Conservation (phyloP, 2,113 vertebrate species). For the Menura novaehollandiae region DNA sequence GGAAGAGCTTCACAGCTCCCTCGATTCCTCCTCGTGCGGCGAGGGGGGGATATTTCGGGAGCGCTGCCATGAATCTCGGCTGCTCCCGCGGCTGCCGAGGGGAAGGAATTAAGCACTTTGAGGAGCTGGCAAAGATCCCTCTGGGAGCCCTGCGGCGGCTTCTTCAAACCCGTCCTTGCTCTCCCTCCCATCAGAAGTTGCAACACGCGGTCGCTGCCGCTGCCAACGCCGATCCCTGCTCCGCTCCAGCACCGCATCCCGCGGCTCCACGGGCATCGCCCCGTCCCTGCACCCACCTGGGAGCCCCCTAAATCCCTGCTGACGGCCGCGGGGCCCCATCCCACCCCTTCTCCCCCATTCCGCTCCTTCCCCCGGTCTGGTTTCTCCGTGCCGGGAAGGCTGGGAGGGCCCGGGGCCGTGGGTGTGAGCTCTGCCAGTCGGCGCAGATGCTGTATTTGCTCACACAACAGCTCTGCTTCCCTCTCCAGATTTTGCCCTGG, state of each 20-base stretch:
- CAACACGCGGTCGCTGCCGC: rapidly evolving
- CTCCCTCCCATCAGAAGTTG: not conserved
- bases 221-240: not conserved
- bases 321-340: rapidly evolving
- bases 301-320: not conserved
- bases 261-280: rapidly evolving
- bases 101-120: not conserved
- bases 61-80: not conserved
- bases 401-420: not conserved
- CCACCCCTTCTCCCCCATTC: not conserved
- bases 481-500: not conserved
- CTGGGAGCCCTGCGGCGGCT: not conserved
- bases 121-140: not conserved
- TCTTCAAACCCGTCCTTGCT: not conserved
- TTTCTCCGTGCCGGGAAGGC: not conserved
- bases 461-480: constrained; percentile 2
- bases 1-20: not conserved
- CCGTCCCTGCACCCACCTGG: rapidly evolving
- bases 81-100: not conserved
- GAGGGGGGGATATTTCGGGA: not conserved
- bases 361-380: not conserved
- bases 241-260: rapidly evolving
- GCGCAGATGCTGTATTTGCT: not conserved
- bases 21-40: rapidly evolving
- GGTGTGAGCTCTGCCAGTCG: constrained; percentile 5